Conservation (phyloP, 2,113 vertebrate genomes). For the Nesoenas mayeri region DNA sequence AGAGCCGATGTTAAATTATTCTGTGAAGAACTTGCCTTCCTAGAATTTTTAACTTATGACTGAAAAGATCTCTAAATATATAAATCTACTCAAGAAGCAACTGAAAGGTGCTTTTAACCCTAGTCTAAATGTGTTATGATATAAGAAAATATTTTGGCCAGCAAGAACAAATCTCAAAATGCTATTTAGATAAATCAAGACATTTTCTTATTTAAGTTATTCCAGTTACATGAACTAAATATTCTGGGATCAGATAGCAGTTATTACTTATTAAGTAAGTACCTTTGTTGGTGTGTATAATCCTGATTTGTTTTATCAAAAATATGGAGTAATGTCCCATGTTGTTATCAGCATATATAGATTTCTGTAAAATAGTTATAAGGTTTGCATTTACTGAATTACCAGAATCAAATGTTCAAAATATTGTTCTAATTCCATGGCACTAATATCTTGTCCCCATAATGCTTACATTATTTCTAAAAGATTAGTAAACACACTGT, state of each 20-base stretch:
- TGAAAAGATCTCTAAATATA: neutral
- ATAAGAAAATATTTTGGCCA: neutral
- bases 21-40: neutral
- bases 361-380: conserved; percentile 18
- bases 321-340: neutral
- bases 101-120: neutral
- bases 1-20: neutral
- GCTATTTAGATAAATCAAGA: neutral
- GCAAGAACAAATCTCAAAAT: neutral
- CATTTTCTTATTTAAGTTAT: neutral
- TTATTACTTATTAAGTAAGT: neutral
- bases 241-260: neutral
- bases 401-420: conserved; percentile 49
- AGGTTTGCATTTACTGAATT: neutral
- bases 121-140: neutral
- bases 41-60: neutral
- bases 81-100: neutral
- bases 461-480: conserved; percentile 63
- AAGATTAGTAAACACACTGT: conserved; percentile 59
- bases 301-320: neutral
- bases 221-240: neutral
- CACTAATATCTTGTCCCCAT: neutral
- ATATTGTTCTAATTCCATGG: conserved; percentile 48
- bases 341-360: neutral
- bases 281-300: neutral